Evolutionary conservation across 2,113 vertebrate species (phyloP), one percentile per base, ranked within the genome.

Genomic region (Fulmarus glacialis): DNA sequence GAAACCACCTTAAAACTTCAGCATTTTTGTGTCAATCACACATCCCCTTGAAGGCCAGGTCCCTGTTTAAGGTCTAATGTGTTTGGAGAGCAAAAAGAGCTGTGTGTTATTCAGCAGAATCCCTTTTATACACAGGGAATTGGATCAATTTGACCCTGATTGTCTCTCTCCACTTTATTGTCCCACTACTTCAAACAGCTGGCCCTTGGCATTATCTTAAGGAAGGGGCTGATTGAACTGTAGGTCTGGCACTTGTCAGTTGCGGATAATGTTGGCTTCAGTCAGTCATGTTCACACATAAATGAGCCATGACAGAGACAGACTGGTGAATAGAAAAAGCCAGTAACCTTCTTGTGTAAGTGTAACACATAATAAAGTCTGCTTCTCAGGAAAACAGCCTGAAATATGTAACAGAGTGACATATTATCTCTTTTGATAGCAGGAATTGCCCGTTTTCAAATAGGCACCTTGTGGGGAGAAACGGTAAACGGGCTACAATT

Each of bases 171-270:
- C 55, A 85, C 88, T 97, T 97, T 89, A 98, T 98, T 96, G 96
- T 98, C 95, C 94, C 27, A 43, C 72, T 94, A 95, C 95, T 98
- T 98, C 96, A 98, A 98, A 98, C 90, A 96, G 75, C 36, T 83
- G 82, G 97, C 95, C 96, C 64, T 97, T 92, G 95, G 97, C 96
- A 89, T 98, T 97, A 94, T 97, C 95, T 96, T 96, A 95, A 97
- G 96, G 92, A 97, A 98, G 87, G n/a, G 68, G 83, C 48, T 97
- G 97, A 97, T 95, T 98, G 98, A 98, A 98, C 97, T 96, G 71
- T 72, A 96, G 92, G 92, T 95, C 96, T 98, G 97, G 91, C 97
- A 98, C 97, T 98, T 98, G 97, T 97, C 96, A 96, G 90, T 96
- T 97, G 94, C 94, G 95, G 97, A 95, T 97, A 98, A 97, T 96